Evolutionary conservation across 2,113 vertebrate genomes (phyloP).

Genomic region (Lanius ludovicianus): DNA sequence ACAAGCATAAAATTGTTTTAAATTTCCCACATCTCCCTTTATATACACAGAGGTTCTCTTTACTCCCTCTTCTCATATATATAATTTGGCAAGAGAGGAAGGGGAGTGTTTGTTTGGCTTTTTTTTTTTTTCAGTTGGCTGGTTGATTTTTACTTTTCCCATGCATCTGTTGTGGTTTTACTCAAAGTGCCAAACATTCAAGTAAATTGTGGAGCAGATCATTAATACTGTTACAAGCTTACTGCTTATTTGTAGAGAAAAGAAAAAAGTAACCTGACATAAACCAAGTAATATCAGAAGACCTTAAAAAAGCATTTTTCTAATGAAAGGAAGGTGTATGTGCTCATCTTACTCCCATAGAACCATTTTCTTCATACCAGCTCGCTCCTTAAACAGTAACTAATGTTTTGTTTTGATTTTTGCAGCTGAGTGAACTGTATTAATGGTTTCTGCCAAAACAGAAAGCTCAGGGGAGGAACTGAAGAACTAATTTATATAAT

Average conservation of each 20-base stretch:
- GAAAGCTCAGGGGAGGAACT: background rate
- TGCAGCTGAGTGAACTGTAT: background rate
- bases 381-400: background rate
- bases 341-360: background rate
- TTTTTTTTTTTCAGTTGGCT: background rate
- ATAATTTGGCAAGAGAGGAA: background rate
- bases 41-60: background rate
- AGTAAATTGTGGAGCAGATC: background rate
- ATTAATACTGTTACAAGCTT: background rate
- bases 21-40: slow-evolving; percentile 33
- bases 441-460: background rate
- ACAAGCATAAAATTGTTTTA: slow-evolving; percentile 36
- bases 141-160: slow-evolving; percentile 27
- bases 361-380: background rate
- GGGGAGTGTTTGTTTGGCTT: background rate
- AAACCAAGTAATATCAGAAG: background rate
- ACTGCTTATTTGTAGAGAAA: background rate
- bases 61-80: slow-evolving; percentile 10
- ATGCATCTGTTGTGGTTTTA: slow-evolving; percentile 36
- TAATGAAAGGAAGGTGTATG: background rate
- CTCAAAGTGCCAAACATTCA: background rate
- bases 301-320: background rate
- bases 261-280: background rate
- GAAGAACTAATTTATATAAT: background rate
- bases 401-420: background rate